phyloP scores from a whole-genome alignment of 1,140 invertebrate genomes.

The Scaptodrosophila lebanonensis region DNA sequence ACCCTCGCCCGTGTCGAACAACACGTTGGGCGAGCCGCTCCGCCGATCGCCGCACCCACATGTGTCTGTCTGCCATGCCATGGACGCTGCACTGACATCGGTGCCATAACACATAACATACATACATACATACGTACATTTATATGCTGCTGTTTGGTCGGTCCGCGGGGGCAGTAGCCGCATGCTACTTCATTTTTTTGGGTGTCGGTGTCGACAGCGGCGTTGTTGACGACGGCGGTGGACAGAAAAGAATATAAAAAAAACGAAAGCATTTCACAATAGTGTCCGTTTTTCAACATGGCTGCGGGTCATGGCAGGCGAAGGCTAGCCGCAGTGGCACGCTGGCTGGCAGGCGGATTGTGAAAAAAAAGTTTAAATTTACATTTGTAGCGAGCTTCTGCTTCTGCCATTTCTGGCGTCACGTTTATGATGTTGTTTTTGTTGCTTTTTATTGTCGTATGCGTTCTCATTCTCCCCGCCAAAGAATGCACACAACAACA shows the following conservation, averaged over 20 bases:
- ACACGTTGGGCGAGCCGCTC: slow-evolving; percentile 20
- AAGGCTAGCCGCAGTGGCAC: slow-evolving; percentile 1
- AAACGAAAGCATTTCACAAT: slow-evolving; percentile 72
- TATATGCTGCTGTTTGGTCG: too few relatives aligned
- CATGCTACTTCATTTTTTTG: slow-evolving; percentile 47
- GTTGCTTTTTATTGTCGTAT: slow-evolving; percentile 12
- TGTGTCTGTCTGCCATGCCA: slow-evolving; percentile 28
- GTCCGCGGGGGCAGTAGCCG: too few relatives aligned
- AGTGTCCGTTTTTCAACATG: slow-evolving; percentile 65
- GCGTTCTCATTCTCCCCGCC: slow-evolving; percentile 26
- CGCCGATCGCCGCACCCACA: slow-evolving; percentile 69
- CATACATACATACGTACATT: too few relatives aligned
- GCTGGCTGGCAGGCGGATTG: slow-evolving; percentile 31
- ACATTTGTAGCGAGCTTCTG: slow-evolving; percentile 60
- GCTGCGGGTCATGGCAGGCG: slow-evolving; percentile 26
- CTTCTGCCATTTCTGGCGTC: slow-evolving; percentile 30
- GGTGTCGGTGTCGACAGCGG: slow-evolving; percentile 67
- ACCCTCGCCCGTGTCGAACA: neutral
- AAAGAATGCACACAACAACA: slow-evolving; percentile 10
- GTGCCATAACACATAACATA: slow-evolving; percentile 29
- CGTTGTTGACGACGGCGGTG: slow-evolving; percentile 67
- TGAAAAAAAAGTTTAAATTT: slow-evolving; percentile 70
- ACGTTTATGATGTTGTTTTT: slow-evolving; percentile 17
- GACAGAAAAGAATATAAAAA: slow-evolving; percentile 65
- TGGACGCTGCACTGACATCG: slow-evolving; percentile 22